Evolutionary conservation across 2,888 invertebrate species (phyloP).

Genomic region (Microctonus aethiopoides): DNA sequence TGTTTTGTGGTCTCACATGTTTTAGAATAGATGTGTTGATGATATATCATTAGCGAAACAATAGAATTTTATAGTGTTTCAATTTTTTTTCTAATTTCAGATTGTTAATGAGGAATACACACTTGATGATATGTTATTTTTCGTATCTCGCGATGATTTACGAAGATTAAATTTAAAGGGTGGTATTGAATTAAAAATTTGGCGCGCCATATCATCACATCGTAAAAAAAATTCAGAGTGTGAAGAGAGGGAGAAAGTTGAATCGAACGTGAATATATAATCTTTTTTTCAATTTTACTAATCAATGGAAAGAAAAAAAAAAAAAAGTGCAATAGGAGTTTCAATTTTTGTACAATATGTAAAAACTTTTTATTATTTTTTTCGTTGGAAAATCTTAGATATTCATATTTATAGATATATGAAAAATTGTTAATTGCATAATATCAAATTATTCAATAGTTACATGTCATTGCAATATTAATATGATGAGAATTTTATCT

Average conservation of each 20-base stretch:
- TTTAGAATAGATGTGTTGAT: neutral
- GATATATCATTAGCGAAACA: neutral
- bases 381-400: neutral
- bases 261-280: neutral
- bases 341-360: slow-evolving; percentile 27
- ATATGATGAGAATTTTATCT: neutral
- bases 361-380: neutral
- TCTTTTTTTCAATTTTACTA: slow-evolving; percentile 5
- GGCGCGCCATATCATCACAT: slow-evolving; percentile 78
- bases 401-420: neutral
- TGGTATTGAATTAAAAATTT: slow-evolving; percentile 85
- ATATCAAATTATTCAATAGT: neutral
- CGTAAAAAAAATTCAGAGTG: slow-evolving; percentile 37
- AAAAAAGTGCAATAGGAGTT: no score
- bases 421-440: neutral
- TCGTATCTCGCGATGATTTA: slow-evolving; percentile 86
- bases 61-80: neutral
- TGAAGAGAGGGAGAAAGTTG: neutral
- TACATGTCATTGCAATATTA: neutral
- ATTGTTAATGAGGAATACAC: slow-evolving; percentile 82
- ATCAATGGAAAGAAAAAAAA: neutral
- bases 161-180: slow-evolving; percentile 82
- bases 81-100: slow-evolving; percentile 57
- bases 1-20: neutral
- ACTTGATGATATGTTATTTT: slow-evolving; percentile 81